These are phyloP conservation scores for Xiphorhynchus erythropygius DNA, from an alignment of 2,797 vertebrate genomes.

Conservation along the genomic window DNA sequence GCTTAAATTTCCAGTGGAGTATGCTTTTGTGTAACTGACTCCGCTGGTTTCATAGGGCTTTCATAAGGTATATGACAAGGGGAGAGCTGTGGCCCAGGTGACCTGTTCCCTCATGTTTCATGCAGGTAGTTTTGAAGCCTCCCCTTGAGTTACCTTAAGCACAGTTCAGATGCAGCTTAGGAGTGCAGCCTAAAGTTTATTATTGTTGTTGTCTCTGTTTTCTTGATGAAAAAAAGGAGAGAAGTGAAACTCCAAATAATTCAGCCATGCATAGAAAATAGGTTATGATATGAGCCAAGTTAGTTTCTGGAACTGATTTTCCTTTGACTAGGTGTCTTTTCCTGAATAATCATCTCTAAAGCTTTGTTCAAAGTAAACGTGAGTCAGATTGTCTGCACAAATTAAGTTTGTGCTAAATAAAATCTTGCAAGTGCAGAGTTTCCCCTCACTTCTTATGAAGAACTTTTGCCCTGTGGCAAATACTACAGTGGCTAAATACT, in stretches of 20 bases:
- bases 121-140: background rate
- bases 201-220: background rate
- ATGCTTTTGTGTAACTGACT: slow-evolving; percentile 4
- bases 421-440: background rate
- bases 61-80: background rate
- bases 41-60: background rate
- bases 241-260: background rate
- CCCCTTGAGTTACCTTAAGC: background rate
- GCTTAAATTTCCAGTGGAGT: slow-evolving; percentile 23
- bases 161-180: background rate
- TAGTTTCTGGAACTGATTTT: background rate
- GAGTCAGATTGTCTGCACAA: background rate
- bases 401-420: background rate
- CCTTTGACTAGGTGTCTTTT: background rate
- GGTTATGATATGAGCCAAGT: background rate
- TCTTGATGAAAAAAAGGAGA: background rate
- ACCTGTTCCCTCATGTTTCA: background rate
- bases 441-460: background rate
- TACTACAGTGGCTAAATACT: background rate
- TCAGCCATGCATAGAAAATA: background rate
- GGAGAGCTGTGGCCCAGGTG: background rate
- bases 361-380: background rate
- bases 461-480: background rate
- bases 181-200: background rate
- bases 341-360: background rate